Evolutionary conservation across 2,888 invertebrate genomes (phyloP), one percentile per base, ranked within the genome.

Genomic region (Torymus texanus): DNA sequence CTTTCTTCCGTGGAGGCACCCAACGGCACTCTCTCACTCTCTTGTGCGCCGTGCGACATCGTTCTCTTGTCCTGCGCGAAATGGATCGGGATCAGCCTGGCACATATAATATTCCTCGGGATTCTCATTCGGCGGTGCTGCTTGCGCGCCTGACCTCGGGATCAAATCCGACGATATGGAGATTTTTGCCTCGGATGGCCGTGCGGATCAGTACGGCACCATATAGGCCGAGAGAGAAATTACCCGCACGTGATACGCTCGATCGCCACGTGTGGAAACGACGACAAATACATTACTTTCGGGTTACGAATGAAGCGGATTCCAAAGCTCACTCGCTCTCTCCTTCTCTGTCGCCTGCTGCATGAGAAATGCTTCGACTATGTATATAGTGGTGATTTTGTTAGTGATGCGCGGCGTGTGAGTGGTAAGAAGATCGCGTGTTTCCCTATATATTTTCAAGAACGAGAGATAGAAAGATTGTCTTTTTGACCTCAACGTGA

Each of bases 1-100:
- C 75, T 70, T 24, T 80, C 81, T 81, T 80, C 81, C 81, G 83
- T 81, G 78, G 41, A 41, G 8, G 41, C 41, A 8, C 8, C 41
- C 41, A 41, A 41, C 41, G 41, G 41, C 41, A 5, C 82, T 82
- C 83, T 85, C 84, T 84, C 83, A 85, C 86, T 85, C 41, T 63
- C 41, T 18, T 10, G 21, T 14, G n/a, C 3, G 50, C 16, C 8
- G 8, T 8, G 3, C 58, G 66, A 55, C 86, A 86, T 87, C 85
- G 84, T 86, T 85, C 84, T 82, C 84, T 85, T 87, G 87, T 88
- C 86, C 85, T 21, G 21, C 84, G 78, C 83, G 84, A 85, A 88
- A 88, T 87, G 86, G 87, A 88, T 87, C 86, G 84, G 85, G 86
- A 87, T 88, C 86, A 8, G 41, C 41, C 41, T 8, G 84, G 84